Conservation (phyloP, 2,888 invertebrate genomes). For the Apoda limacodes region DNA sequence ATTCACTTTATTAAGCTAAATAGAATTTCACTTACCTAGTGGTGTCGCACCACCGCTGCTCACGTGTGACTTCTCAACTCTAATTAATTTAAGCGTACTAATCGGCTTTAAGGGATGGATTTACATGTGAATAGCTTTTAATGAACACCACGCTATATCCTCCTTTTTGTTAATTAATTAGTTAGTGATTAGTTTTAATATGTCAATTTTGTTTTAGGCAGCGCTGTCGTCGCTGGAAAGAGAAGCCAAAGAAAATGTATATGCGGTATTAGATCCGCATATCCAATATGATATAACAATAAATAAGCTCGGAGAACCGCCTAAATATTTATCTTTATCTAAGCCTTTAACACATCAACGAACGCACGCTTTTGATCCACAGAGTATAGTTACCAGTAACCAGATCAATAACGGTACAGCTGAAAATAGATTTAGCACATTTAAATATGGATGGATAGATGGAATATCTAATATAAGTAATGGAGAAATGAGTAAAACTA, state of each 20-base stretch:
- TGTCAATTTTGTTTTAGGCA: constrained; percentile 37
- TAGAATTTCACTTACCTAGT: too few relatives aligned
- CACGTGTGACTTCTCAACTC: too few relatives aligned
- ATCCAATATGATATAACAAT: constrained; percentile 68
- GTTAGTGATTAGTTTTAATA: constrained; percentile 1
- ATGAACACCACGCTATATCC: too few relatives aligned
- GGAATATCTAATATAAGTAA: constrained; percentile 44
- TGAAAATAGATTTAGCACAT: constrained; percentile 40
- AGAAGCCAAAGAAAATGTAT: constrained; percentile 69
- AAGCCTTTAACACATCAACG: constrained; percentile 65
- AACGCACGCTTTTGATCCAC: constrained; percentile 53
- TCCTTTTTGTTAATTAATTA: too few relatives aligned
- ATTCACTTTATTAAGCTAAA: too few relatives aligned
- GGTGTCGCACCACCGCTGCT: too few relatives aligned
- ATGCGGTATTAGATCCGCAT: constrained; percentile 66
- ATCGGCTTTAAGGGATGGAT: not conserved
- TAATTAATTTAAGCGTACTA: too few relatives aligned
- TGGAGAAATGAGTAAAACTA: constrained; percentile 27
- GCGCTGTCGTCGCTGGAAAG: constrained; percentile 60
- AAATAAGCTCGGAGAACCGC: constrained; percentile 64
- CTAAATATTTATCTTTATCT: constrained; percentile 63
- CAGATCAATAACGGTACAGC: constrained; percentile 49
- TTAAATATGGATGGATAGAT: constrained; percentile 41
- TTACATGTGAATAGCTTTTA: too few relatives aligned
- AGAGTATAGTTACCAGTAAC: constrained; percentile 33